phyloP scores from a whole-genome alignment of 1,140 invertebrate genomes.

The Mamestra configurata region DNA sequence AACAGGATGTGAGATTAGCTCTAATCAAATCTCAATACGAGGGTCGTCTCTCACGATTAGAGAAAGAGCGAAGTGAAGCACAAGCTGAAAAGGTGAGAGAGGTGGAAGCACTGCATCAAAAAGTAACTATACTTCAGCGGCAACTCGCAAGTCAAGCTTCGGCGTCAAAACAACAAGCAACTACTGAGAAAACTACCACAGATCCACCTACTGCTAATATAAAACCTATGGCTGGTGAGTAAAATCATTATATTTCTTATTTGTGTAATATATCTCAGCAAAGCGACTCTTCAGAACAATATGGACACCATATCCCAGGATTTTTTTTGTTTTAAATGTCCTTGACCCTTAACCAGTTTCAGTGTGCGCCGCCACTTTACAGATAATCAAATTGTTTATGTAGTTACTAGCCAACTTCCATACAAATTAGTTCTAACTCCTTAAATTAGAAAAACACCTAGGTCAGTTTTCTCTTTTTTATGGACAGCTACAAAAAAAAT shows the following conservation, averaged over 20 bases:
- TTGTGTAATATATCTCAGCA: background rate
- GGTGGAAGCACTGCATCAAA: conserved; percentile 92
- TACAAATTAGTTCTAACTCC: no score
- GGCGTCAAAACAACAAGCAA: conserved; percentile 91
- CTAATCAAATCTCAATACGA: conserved; percentile 93
- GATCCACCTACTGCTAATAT: conserved; percentile 97
- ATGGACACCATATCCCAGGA: no score
- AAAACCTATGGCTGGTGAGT: conserved; percentile 95
- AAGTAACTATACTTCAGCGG: conserved; percentile 92
- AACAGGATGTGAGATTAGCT: conserved; percentile 89
- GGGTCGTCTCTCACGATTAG: conserved; percentile 90
- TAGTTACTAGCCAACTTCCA: no score
- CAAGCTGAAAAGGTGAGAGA: conserved; percentile 90
- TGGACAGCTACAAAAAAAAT: no score
- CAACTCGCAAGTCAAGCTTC: conserved; percentile 92
- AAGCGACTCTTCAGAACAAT: no score
- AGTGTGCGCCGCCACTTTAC: no score
- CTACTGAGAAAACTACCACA: conserved; percentile 90
- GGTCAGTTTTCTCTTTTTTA: no score
- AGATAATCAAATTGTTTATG: no score
- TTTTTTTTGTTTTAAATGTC: no score
- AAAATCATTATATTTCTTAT: conserved; percentile 2
- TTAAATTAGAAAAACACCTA: no score
- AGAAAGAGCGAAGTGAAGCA: conserved; percentile 93
- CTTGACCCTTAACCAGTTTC: no score